These are phyloP conservation scores for Pycnonotus jocosus DNA, from an alignment of 2,113 vertebrate genomes.

Conservation along the genomic window DNA sequence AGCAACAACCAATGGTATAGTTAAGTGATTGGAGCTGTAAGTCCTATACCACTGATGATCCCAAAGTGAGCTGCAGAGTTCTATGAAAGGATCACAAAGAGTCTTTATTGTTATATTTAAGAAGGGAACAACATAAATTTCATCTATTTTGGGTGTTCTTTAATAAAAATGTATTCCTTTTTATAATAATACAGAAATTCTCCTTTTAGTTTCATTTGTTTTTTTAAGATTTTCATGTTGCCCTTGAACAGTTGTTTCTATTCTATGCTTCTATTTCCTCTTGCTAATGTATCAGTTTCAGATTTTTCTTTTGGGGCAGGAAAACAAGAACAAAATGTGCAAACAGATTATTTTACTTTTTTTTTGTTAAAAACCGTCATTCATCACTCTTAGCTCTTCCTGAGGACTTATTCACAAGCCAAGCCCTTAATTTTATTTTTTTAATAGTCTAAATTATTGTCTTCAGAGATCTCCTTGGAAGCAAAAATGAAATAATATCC, in stretches of 20 bases:
- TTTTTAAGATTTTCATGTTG: background rate
- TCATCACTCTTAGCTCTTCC: background rate
- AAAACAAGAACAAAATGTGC: background rate
- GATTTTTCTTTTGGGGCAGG: background rate
- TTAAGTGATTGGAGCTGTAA: background rate
- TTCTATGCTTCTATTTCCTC: background rate
- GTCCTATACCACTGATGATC: background rate
- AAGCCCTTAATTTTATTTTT: background rate
- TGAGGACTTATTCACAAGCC: background rate
- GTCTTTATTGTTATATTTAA: background rate
- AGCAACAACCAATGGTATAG: background rate
- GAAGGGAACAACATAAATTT: background rate
- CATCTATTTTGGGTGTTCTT: background rate
- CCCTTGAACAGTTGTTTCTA: background rate
- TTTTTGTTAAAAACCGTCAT: background rate
- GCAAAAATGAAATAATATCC: constrained; percentile 4
- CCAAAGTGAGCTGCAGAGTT: background rate
- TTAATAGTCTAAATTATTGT: constrained; percentile 2
- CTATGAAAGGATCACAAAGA: background rate
- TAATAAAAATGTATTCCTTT: background rate
- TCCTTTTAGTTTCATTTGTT: background rate
- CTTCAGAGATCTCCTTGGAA: constrained; percentile 29
- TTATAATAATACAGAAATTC: background rate
- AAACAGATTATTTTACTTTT: background rate
- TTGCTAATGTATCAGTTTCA: background rate